Evolutionary conservation across 2,888 invertebrate species (phyloP), one percentile per base, ranked within the genome.

Genomic region (Dorcus parallelipipedus): DNA sequence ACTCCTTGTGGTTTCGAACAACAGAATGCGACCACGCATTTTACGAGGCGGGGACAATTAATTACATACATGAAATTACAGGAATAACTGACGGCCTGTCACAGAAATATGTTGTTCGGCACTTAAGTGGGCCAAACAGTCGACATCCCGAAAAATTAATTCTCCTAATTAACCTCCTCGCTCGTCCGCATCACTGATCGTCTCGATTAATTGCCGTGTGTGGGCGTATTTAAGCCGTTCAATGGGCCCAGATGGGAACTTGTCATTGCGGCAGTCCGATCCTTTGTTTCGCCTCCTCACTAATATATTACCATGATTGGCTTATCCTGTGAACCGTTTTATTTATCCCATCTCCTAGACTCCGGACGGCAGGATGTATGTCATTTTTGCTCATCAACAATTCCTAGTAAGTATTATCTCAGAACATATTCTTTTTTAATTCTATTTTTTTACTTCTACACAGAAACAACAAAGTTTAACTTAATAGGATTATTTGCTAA

Each of bases 191-290:
- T 45, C 56, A 48, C 48, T 49, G 40, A 49, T 54, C 26, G 26
- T 45, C 50, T 70, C 67, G 67, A 69, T 70, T 71, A 71, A 70
- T 68, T 64, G 64, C 58, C 43, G 50, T 56, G 70, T 66, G 73
- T 71, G 69, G 71, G 71, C 67, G 68, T 60, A 67, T 69, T 70
- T 70, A 70, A 72, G 68, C 69, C 64, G 64, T 63, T 68, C 67
- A 70, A 69, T 68, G 65, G 60, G 63, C 63, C 70, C 68, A 67
- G 70, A 71, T 70, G 67, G 71, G 73, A 69, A 71, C 71, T 70
- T 67, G 69, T 70, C 69, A 70, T 70, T 71, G 54, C 39, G 51
- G 67, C 45, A 51, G 65, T 68, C 68, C 62, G 60, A 65, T 66
- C 63, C 67, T 69, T 69, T 68, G 67, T 65, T 62, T 66, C 65